Evolutionary conservation across 2,888 invertebrate species (phyloP).

Genomic region (Leucophenga maculata): DNA sequence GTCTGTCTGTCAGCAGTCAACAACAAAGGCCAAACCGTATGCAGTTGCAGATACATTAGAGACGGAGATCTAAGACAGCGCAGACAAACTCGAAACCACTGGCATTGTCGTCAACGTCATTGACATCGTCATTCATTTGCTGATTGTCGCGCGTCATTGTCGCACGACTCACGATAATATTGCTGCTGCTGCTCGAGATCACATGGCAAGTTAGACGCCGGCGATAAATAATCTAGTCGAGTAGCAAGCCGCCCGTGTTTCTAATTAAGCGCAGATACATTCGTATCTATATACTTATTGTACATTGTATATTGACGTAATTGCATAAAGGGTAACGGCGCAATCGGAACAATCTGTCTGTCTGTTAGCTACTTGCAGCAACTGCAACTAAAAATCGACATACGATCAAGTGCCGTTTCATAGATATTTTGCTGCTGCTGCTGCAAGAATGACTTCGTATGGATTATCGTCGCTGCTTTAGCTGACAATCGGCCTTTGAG

Average conservation of each 20-base stretch:
- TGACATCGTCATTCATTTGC: constrained; percentile 7
- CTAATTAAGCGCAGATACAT: constrained; percentile 55
- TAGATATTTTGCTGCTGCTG: constrained; percentile 4
- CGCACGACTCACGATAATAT: constrained; percentile 64
- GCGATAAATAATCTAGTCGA: constrained; percentile 19
- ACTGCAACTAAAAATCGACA: not conserved
- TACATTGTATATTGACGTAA: constrained; percentile 55
- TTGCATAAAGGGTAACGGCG: constrained; percentile 61
- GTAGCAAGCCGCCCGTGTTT: constrained; percentile 36
- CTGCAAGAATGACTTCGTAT: not conserved
- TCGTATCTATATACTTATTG: no score
- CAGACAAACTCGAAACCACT: not conserved
- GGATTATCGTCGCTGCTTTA: constrained; percentile 9
- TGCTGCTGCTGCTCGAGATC: constrained; percentile 10
- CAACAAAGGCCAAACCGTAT: not conserved
- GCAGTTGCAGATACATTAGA: constrained; percentile 29
- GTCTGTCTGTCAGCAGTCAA: not conserved
- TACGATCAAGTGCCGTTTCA: not conserved
- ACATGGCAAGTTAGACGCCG: not conserved
- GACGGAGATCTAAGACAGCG: not conserved
- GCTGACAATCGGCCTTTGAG: constrained; percentile 6
- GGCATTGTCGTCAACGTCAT: not conserved
- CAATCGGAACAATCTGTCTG: not conserved
- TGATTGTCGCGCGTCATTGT: constrained; percentile 54
- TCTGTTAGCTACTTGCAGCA: not conserved